Evolutionary conservation across 2,888 invertebrate species (phyloP), one percentile per base, ranked within the genome.

Genomic region (Drosophila kokeensis): DNA sequence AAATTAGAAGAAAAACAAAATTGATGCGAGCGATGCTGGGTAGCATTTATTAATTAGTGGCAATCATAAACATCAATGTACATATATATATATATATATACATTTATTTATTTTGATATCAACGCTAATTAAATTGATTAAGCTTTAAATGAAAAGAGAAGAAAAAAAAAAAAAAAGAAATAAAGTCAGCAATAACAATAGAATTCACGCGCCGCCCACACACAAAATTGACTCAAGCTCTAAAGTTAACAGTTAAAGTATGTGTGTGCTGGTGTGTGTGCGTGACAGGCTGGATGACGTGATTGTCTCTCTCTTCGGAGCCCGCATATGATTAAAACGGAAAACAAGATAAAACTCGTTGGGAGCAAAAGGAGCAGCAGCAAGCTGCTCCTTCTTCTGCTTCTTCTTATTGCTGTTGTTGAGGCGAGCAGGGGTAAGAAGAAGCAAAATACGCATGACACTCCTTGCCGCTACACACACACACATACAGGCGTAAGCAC

Each of bases 281-380:
- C 60, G 76, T 77, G 80, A 78, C 80, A 86, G 73, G 87, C 87
- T 83, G 89, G 85, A 89, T 87, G 87, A 87, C 87, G 87, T 87
- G 87, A 87, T 87, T 87, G 89, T 79, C 79, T 77, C 79, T 77
- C 84, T 81, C 27, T 42, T 42, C 74, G 60, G 69, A 60, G 83
- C 89, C 87, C 87, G 87, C 87, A 87, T 87, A 89, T 87, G 87
- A 87, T 87, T 87, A 89, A 87, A 87, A 87, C 82, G 89, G 81
- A 87, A 89, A 89, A 87, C 89, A 87, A 87, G 87, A 87, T 87
- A 87, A 87, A 87, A 89, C 86, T 84, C 86, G 79, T 73, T 86
- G 82, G 83, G 82, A 82, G 86, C 77, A 82, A 83, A 83, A 82
- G 82, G 82, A 88, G 78, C 82, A 82, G 78, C 82, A 82, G 72